Evolutionary conservation across 2,888 invertebrate genomes (phyloP), one percentile per base, ranked within the genome.

Genomic region (Taenaris catops): DNA sequence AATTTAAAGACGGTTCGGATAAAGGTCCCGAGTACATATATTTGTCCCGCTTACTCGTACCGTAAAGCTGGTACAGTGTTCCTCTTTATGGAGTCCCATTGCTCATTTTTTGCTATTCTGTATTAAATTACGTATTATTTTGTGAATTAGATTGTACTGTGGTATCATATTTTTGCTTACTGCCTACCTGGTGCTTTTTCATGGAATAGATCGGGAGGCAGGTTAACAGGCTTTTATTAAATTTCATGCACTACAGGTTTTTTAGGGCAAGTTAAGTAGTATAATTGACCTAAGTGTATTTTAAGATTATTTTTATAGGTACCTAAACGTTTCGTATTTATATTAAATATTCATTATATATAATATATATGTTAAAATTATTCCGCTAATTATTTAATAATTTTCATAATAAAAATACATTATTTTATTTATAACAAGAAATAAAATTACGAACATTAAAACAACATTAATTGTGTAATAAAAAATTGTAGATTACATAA

Each of bases 121-220:
- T 79, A 69, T 86, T 73, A 61, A 63, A 71, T 84, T 84, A 79
- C 83, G 66, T 83, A 81, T 84, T 81, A 84, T 84, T 86, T 84
- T 65, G 73, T 84, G 83, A 83, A 84, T 86, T 83, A 81, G 83
- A 84, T 80, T 81, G 73, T 76, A 65, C 58, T 53, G 58, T 44
- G 78, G 81, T 84, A 74, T 86, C 83, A 71, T 67, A 74, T 81
- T 83, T 58, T 70, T 60, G 58, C 31, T 31, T 23, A 31, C 31
- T 8, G 72, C 51, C 47, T 55, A 75, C 55, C 55, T 55, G 74
- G 63, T 51, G 53, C 42, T 61, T 34, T 38, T 66, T 60, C 58
- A 59, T 46, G 55, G 58, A 67, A 69, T 71, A 58, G 56, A 53
- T 60, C 48, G 48, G 58, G 57, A 64, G 53, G 67, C 80, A 78